Percentiles rank a stretch among this genome's conserved stretches.
phyloP scores from a whole-genome alignment of 2,113 vertebrate species.

The Artemisiospiza belli region DNA sequence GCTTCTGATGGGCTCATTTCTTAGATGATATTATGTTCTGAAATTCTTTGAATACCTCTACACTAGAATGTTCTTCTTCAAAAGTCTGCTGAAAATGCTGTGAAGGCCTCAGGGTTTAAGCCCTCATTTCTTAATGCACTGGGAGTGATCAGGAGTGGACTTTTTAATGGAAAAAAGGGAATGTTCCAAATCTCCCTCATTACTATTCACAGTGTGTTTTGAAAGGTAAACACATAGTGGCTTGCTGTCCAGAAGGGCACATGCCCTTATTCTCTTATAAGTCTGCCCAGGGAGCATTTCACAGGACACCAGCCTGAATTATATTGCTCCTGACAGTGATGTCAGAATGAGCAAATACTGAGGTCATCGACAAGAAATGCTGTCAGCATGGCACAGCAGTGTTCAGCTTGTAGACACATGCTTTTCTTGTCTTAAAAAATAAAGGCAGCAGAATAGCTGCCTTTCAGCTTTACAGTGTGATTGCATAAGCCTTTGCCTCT shows the following conservation, averaged over 20 bases:
- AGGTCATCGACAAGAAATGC: background rate
- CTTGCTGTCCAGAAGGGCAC: background rate
- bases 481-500: background rate
- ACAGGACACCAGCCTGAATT: conserved; percentile 5
- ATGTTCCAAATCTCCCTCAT: background rate
- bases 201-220: background rate
- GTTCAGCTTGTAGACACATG: background rate
- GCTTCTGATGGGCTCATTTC: background rate
- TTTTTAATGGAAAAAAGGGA: background rate
- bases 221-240: background rate
- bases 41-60: background rate
- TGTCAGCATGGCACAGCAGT: background rate
- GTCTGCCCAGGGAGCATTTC: background rate
- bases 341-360: conserved; percentile 29
- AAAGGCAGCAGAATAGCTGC: background rate
- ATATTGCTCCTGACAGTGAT: conserved; percentile 10
- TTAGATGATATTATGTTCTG: background rate
- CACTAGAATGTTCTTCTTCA: background rate
- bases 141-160: background rate
- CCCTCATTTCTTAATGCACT: background rate
- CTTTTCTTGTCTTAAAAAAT: background rate
- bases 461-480: background rate
- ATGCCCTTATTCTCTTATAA: background rate
- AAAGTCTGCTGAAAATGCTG: background rate
- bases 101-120: background rate